These are phyloP conservation scores for Sebastiscus tertius DNA, from an alignment of 2,797 vertebrate species.

Conservation along the genomic window DNA sequence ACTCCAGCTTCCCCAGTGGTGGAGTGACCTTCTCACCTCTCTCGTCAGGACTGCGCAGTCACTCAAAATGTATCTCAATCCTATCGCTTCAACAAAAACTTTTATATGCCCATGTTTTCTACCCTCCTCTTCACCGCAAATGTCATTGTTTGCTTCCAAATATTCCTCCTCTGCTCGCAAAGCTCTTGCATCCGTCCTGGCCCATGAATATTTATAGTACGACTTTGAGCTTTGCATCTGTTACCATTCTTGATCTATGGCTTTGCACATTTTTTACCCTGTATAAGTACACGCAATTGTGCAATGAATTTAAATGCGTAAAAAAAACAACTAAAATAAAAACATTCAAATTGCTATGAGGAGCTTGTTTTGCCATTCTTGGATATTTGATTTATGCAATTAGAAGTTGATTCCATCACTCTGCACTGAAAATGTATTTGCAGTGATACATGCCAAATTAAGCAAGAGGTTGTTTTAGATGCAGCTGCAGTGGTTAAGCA, in stretches of 20 bases:
- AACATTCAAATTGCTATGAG: background rate
- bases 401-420: background rate
- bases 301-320: constrained; percentile 4
- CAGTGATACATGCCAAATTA: constrained; percentile 22
- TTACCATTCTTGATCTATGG: constrained; percentile 35
- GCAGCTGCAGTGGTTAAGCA: constrained; percentile 19
- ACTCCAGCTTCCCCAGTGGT: background rate
- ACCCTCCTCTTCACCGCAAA: constrained; percentile 7
- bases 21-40: constrained; percentile 22
- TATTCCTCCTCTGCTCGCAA: background rate
- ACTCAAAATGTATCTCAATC: constrained; percentile 9
- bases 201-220: constrained; percentile 27
- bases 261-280: constrained; percentile 41
- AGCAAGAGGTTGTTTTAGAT: constrained; percentile 53
- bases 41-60: background rate
- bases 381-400: constrained; percentile 10
- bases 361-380: background rate
- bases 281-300: constrained; percentile 22
- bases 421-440: background rate
- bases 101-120: background rate
- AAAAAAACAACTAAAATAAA: background rate
- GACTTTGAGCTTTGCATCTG: constrained; percentile 31
- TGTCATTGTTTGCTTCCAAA: constrained; percentile 26
- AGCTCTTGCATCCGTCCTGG: constrained; percentile 6
- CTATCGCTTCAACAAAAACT: constrained; percentile 1